phyloP scores from a whole-genome alignment of 2,797 vertebrate genomes.

The Diplodus puntazzo region DNA sequence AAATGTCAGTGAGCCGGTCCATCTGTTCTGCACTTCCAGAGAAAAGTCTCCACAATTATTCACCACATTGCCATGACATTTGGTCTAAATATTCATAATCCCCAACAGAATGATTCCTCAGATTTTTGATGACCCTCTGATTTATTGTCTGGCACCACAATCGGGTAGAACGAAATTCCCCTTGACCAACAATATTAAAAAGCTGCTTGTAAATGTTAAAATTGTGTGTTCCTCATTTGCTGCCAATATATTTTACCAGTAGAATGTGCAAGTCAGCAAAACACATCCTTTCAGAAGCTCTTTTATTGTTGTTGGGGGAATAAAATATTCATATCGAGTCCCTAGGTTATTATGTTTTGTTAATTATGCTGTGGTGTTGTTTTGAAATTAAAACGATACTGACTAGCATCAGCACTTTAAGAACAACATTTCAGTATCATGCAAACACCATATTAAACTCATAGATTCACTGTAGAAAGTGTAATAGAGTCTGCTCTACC shows the following conservation, averaged over 20 bases:
- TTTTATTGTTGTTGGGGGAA: neutral
- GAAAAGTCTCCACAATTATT: conserved; percentile 31
- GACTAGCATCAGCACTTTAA: neutral
- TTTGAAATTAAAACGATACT: neutral
- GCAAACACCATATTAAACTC: neutral
- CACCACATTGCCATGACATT: conserved; percentile 39
- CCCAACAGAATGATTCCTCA: neutral
- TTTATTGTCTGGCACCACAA: neutral
- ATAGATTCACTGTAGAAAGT: neutral
- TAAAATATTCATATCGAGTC: neutral
- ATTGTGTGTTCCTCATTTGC: neutral
- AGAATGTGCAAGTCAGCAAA: neutral
- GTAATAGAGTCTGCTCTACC: conserved; percentile 77
- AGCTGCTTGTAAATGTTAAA: neutral
- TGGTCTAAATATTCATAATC: conserved; percentile 28
- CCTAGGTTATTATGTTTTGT: too few species aligned
- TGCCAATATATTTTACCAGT: neutral
- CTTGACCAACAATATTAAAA: neutral
- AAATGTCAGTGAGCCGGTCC: conserved; percentile 46
- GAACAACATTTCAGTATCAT: neutral
- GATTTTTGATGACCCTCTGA: neutral
- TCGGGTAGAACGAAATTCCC: neutral
- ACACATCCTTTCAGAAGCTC: neutral
- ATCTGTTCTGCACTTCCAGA: conserved; percentile 31
- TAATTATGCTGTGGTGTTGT: too few species aligned